Conservation (phyloP, 1,140 invertebrate genomes). For the Pemphigus obesinymphae region DNA sequence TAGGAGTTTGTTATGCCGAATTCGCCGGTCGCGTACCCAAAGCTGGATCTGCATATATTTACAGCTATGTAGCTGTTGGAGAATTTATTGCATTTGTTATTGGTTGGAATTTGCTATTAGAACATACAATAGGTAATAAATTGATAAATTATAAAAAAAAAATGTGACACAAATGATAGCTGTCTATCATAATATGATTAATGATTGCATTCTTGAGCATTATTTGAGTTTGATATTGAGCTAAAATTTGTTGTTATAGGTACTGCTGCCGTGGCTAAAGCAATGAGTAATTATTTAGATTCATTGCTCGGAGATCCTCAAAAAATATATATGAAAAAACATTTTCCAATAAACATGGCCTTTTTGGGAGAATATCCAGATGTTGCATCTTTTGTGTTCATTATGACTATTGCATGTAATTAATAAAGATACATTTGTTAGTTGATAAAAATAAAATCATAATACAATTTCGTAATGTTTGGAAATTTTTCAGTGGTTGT, state of each 20-base stretch:
- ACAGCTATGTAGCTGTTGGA: slow-evolving; percentile 84
- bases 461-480: neutral
- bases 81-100: slow-evolving; percentile 74
- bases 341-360: slow-evolving; percentile 57
- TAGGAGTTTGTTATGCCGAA: slow-evolving; percentile 79
- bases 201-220: neutral
- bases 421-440: too few relatives aligned
- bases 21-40: slow-evolving; percentile 83
- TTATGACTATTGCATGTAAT: slow-evolving; percentile 50
- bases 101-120: slow-evolving; percentile 86
- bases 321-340: slow-evolving; percentile 56
- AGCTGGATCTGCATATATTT: slow-evolving; percentile 82
- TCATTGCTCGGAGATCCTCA: slow-evolving; percentile 60
- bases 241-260: slow-evolving; percentile 51
- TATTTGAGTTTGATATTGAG: neutral
- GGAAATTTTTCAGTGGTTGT: slow-evolving; percentile 60
- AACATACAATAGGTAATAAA: slow-evolving; percentile 89
- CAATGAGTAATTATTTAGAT: slow-evolving; percentile 69
- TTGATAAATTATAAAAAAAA: too few relatives aligned
- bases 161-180: too few relatives aligned
- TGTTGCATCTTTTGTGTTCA: slow-evolving; percentile 60
- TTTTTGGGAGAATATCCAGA: slow-evolving; percentile 64
- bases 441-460: too few relatives aligned
- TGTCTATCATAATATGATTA: too few relatives aligned
- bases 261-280: slow-evolving; percentile 68